Percentiles rank a stretch among this genome's conserved stretches.
These are phyloP conservation scores for Lophius americanus DNA, from an alignment of 2,797 vertebrate genomes.

Conservation along the genomic window DNA sequence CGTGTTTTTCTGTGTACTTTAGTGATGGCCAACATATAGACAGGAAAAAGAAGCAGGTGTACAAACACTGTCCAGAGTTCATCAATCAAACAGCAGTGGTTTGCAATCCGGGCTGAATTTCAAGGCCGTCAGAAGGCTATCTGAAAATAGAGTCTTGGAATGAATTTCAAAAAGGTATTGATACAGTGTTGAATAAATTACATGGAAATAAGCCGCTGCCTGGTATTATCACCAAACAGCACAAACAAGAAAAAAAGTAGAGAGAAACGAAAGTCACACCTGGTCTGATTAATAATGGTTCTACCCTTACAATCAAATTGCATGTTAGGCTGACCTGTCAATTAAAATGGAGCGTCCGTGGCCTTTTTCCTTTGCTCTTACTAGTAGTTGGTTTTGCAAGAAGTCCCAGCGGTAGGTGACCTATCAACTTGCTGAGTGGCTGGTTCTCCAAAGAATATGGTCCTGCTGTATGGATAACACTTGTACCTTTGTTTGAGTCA, in stretches of 20 bases:
- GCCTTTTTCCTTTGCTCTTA: no score
- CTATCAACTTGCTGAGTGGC: no score
- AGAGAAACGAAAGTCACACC: neutral
- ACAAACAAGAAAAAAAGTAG: neutral
- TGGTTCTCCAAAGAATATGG: no score
- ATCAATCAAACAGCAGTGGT: constrained; percentile 47
- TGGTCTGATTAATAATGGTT: no score
- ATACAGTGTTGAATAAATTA: constrained; percentile 35
- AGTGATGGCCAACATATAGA: constrained; percentile 35
- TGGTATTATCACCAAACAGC: constrained; percentile 7
- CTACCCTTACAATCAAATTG: no score
- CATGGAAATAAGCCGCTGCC: constrained; percentile 7
- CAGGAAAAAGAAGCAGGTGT: constrained; percentile 29
- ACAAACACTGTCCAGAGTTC: constrained; percentile 54
- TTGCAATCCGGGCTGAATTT: constrained; percentile 43
- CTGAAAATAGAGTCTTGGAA: constrained; percentile 24
- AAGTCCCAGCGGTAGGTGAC: no score
- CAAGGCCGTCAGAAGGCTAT: constrained; percentile 43
- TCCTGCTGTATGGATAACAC: no score
- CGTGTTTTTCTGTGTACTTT: constrained; percentile 48
- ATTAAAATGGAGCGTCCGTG: no score
- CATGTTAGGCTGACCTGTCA: no score
- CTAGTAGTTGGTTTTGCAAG: no score
- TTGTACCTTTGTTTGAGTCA: no score
- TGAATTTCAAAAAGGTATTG: constrained; percentile 43